Evolutionary conservation across 1,140 invertebrate species (phyloP), one percentile per base, ranked within the genome.

Genomic region (Platyscapa corneri): DNA sequence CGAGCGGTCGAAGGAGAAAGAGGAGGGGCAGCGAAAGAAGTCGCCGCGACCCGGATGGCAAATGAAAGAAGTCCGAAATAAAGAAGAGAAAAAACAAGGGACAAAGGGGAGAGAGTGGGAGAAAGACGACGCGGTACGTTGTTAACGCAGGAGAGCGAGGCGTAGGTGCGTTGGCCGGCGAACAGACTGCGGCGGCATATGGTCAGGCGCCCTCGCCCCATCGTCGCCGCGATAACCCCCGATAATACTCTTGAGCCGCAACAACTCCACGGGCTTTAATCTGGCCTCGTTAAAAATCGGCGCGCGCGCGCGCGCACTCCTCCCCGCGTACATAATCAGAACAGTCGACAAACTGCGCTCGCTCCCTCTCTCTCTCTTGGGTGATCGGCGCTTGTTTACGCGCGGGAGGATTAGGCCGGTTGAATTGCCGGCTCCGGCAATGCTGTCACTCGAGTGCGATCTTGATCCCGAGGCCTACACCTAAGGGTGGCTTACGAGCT

Each of bases 181-280:
- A 90, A 91, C 89, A 91, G 90, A 91, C 91, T 89, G 91, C 34
- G 76, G 90, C 88, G 87, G 89, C 91, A 92, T 92, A 93, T 92
- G 92, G 90, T 89, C 86, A 88, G 87, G 84, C 87, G 89, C 88
- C 81, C 86, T 87, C 88, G 84, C 89, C 70, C 86, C 76, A 84
- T 39, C 49, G 70, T 27, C 49, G 64, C 70, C 80, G 84, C 87
- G 90, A 91, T 91, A 91, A 91, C 90, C 90, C 88, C 89, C 65
- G 79, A 90, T 60, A 60, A 60, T 91, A 89, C 88, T 89, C 83
- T 65, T 37, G 20, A n/a, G 79, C 60, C 65, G 39, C 60, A 42
- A 27, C 56, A 60, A 60, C 56, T 60, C 56, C 78, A 84, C 85
- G 60, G 74, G 75, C 84, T 86, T 83, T 86, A 87, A 83, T 88